A percentile compares a stretch with the other conserved stretches of the same genome.
Conservation (phyloP, 2,888 invertebrate genomes). For the Smittia aterrima region DNA sequence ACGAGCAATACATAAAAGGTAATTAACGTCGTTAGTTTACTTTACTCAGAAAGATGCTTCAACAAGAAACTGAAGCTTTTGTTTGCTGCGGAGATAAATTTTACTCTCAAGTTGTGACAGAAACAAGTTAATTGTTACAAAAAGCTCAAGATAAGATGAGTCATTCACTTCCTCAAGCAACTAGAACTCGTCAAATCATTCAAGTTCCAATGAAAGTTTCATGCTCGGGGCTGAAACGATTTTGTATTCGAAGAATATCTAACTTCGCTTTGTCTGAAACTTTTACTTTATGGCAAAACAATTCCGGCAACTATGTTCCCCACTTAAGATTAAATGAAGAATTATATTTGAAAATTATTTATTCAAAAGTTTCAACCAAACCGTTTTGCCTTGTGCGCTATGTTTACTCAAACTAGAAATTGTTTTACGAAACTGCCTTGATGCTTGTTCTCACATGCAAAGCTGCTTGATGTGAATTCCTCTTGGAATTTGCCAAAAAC, state of each 20-base stretch:
- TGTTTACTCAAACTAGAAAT: too few relatives aligned
- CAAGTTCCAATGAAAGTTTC: too few relatives aligned
- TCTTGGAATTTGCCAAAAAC: too few relatives aligned
- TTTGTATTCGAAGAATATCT: neutral
- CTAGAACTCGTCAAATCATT: too few relatives aligned
- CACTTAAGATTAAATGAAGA: too few relatives aligned
- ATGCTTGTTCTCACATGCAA: too few relatives aligned
- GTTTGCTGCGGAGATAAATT: neutral
- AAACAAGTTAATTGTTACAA: neutral
- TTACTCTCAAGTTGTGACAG: neutral
- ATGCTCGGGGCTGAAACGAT: neutral
- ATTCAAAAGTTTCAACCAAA: neutral
- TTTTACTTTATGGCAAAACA: neutral
- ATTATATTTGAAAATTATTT: neutral
- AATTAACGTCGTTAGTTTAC: constrained; percentile 53
- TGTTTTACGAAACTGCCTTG: too few relatives aligned
- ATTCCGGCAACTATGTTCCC: neutral
- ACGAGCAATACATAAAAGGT: constrained; percentile 82
- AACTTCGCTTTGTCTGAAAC: neutral
- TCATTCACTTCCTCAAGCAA: too few relatives aligned
- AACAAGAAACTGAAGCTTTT: neutral
- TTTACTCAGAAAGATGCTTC: neutral
- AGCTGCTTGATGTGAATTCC: too few relatives aligned
- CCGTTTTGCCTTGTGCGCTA: too few relatives aligned
- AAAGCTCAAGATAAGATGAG: neutral